Percentiles rank a stretch among this genome's conserved stretches.
These are phyloP conservation scores for Phortica okadai DNA, from an alignment of 2,888 invertebrate species.

Conservation along the genomic window DNA sequence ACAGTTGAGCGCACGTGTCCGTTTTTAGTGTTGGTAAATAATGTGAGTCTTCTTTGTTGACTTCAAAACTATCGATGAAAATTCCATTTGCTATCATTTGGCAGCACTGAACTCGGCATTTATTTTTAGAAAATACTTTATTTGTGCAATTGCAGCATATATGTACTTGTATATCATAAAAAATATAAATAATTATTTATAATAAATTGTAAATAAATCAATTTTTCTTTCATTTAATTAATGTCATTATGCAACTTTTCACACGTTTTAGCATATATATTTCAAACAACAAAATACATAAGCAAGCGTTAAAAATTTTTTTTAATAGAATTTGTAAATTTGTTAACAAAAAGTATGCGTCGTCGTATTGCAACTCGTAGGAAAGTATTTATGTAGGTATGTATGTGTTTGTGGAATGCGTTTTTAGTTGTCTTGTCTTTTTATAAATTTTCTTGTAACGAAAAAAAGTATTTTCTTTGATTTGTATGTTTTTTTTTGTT, in stretches of 20 bases:
- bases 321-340: constrained; percentile 7
- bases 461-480: constrained; percentile 9
- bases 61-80: neutral
- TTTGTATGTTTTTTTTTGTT: constrained; percentile 36
- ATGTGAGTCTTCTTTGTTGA: neutral
- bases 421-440: neutral
- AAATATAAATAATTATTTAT: constrained; percentile 72
- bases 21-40: neutral
- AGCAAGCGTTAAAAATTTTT: neutral
- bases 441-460: constrained; percentile 34
- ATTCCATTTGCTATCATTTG: no score
- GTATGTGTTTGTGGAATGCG: constrained; percentile 7
- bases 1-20: neutral
- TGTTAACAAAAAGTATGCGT: constrained; percentile 2
- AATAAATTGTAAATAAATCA: constrained; percentile 71
- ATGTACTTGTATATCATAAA: constrained; percentile 59
- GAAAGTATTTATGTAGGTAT: neutral
- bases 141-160: constrained; percentile 73
- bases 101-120: neutral
- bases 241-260: neutral
- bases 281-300: neutral
- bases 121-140: constrained; percentile 70
- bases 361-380: constrained; percentile 18
- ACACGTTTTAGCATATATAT: neutral
- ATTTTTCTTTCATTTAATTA: constrained; percentile 43